Percentiles rank a stretch among this genome's conserved stretches.
These are phyloP conservation scores for Arctia plantaginis DNA, from an alignment of 2,888 invertebrate genomes.

Conservation along the genomic window DNA sequence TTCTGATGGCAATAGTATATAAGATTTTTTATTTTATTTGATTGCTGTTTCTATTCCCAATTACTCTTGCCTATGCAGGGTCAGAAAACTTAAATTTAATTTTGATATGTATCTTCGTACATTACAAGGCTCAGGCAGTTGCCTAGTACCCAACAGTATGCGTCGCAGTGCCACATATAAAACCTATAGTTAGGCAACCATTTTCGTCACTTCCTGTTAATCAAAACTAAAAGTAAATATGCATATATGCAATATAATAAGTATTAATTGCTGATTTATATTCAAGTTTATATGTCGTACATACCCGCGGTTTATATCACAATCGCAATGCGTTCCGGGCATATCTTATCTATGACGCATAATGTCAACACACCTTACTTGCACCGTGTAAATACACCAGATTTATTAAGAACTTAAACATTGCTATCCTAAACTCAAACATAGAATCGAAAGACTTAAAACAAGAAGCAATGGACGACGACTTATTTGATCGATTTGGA, in stretches of 20 bases:
- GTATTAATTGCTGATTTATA: background rate
- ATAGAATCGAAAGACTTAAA: too few relatives aligned
- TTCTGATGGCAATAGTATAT: background rate
- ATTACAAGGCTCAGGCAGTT: too few relatives aligned
- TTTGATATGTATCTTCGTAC: too few relatives aligned
- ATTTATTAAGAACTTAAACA: slow-evolving; percentile 23
- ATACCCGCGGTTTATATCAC: slow-evolving; percentile 41
- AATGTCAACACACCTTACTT: slow-evolving; percentile 41
- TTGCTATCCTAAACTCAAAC: slow-evolving; percentile 19
- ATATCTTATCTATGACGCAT: slow-evolving; percentile 47
- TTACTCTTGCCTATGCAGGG: too few relatives aligned
- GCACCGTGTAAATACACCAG: slow-evolving; percentile 6
- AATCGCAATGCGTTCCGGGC: slow-evolving; percentile 36
- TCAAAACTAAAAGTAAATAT: background rate
- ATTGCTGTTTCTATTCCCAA: too few relatives aligned
- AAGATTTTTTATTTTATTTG: too few relatives aligned
- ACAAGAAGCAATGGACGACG: slow-evolving; percentile 7
- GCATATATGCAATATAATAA: background rate
- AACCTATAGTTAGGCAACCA: too few relatives aligned
- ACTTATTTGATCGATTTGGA: background rate
- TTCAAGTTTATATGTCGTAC: slow-evolving; percentile 9
- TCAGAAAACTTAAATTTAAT: too few relatives aligned
- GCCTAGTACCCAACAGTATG: too few relatives aligned
- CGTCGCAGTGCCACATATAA: too few relatives aligned
- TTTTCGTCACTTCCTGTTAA: background rate